phyloP scores from a whole-genome alignment of 2,113 vertebrate genomes.

The Carassius gibelio region DNA sequence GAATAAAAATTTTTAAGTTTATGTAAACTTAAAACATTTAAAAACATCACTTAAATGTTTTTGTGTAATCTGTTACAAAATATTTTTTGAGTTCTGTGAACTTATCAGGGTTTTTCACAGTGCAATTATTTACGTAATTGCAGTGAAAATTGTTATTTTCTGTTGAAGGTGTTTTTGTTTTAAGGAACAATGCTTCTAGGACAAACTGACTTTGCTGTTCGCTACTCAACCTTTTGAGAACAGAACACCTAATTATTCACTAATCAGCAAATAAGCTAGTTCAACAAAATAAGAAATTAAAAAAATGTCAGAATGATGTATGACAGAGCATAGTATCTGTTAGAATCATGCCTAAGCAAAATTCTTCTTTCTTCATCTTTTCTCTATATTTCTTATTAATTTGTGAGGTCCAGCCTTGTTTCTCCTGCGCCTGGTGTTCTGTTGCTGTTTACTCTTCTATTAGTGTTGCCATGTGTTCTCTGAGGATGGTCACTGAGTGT shows the following conservation, averaged over 20 bases:
- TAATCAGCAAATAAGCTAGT: neutral
- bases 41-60: too few relatives aligned
- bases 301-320: neutral
- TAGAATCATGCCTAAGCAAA: neutral
- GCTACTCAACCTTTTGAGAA: neutral
- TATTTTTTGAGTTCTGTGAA: too few relatives aligned
- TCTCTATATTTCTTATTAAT: neutral
- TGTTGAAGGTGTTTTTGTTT: neutral
- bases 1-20: too few relatives aligned
- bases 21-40: too few relatives aligned
- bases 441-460: neutral
- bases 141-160: constrained; percentile 14
- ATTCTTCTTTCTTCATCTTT: neutral
- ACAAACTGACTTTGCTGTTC: neutral
- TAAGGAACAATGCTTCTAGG: neutral
- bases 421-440: constrained; percentile 34
- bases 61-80: too few relatives aligned
- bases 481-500: constrained; percentile 30
- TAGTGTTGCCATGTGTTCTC: constrained; percentile 37
- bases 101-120: too few relatives aligned
- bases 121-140: neutral
- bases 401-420: neutral
- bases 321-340: neutral
- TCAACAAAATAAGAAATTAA: neutral
- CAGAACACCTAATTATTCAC: neutral